These are phyloP conservation scores for Drosophila pegasa DNA, from an alignment of 2,888 invertebrate species.

Conservation along the genomic window DNA sequence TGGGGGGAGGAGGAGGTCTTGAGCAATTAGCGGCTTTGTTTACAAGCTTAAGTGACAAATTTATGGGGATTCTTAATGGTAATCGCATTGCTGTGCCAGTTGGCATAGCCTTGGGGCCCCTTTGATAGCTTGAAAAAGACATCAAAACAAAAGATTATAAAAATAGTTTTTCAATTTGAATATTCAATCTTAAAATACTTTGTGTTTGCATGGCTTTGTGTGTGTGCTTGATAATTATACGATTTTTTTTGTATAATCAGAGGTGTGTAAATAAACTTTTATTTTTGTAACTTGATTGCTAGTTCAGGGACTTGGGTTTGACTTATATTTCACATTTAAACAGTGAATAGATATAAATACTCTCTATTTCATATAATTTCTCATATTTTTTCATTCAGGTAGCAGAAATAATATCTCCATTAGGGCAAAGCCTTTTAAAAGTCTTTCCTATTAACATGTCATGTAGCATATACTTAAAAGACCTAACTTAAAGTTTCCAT, in stretches of 20 bases:
- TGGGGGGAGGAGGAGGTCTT: not conserved
- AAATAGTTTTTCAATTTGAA: slow-evolving; percentile 35
- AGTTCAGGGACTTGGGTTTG: not conserved
- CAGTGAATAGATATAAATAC: not conserved
- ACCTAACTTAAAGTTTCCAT: not conserved
- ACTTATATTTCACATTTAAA: not conserved
- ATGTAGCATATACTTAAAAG: not conserved
- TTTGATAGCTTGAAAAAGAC: slow-evolving; percentile 20
- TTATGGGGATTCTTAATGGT: slow-evolving; percentile 61
- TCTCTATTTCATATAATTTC: too few relatives aligned
- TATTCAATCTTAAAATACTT: slow-evolving; percentile 11
- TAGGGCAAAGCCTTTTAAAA: not conserved
- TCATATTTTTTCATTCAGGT: not conserved
- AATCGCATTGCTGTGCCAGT: slow-evolving; percentile 51
- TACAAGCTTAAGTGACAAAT: slow-evolving; percentile 69
- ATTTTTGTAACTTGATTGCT: not conserved
- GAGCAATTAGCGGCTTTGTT: slow-evolving; percentile 74
- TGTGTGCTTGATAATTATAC: slow-evolving; percentile 4
- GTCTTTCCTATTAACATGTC: not conserved
- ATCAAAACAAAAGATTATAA: slow-evolving; percentile 27
- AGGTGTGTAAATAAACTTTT: slow-evolving; percentile 5
- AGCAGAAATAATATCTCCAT: not conserved
- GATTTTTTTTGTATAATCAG: not conserved
- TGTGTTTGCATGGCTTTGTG: not conserved
- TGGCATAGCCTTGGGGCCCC: slow-evolving; percentile 41